Conservation (phyloP, 1,140 invertebrate species). For the Copidosoma floridanum region DNA sequence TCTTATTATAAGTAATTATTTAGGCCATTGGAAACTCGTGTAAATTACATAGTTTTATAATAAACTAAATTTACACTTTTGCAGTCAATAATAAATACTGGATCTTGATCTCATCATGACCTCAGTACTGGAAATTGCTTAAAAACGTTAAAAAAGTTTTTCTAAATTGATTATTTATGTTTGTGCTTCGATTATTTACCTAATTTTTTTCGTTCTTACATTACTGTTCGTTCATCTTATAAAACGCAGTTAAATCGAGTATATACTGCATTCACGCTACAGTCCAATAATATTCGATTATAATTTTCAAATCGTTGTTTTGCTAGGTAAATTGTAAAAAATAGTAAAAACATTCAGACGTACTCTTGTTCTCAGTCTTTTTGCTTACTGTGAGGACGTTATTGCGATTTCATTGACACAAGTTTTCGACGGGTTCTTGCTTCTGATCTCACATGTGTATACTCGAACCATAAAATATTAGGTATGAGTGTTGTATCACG, state of each 20-base stretch:
- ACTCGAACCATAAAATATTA: slow-evolving; percentile 93
- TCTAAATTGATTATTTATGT: too few relatives aligned
- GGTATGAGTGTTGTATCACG: slow-evolving; percentile 90
- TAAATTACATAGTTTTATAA: slow-evolving; percentile 12
- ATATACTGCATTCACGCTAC: too few relatives aligned
- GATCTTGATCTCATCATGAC: too few relatives aligned
- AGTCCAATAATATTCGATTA: too few relatives aligned
- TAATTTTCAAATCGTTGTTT: too few relatives aligned
- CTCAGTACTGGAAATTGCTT: slow-evolving; percentile 6
- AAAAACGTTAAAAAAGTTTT: slow-evolving; percentile 11
- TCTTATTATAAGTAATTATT: slow-evolving; percentile 27
- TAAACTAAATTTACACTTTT: slow-evolving; percentile 2
- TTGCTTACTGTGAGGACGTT: slow-evolving; percentile 60
- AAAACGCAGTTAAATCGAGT: too few relatives aligned
- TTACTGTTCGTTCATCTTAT: too few relatives aligned
- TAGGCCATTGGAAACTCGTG: slow-evolving; percentile 28
- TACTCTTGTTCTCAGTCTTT: slow-evolving; percentile 40
- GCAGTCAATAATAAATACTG: neutral
- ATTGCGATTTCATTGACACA: slow-evolving; percentile 85
- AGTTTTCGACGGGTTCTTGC: slow-evolving; percentile 77
- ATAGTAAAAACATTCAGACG: too few relatives aligned
- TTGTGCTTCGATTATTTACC: too few relatives aligned
- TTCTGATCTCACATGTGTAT: slow-evolving; percentile 82
- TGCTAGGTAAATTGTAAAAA: too few relatives aligned
- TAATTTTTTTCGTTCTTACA: too few relatives aligned